These are phyloP conservation scores for Hyles lineata DNA, from an alignment of 2,888 invertebrate species.

Conservation along the genomic window DNA sequence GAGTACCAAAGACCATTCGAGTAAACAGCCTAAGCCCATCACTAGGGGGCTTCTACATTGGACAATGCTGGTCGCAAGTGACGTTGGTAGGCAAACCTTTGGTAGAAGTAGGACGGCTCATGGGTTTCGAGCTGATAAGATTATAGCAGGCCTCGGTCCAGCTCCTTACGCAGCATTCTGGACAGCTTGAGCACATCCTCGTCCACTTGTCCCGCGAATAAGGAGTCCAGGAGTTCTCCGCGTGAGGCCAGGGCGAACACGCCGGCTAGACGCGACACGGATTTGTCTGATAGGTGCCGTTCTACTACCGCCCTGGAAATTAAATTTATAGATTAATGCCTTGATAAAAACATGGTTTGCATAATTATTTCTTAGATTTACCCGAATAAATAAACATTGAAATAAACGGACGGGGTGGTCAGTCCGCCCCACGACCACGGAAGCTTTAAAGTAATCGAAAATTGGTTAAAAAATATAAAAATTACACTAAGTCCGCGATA, in stretches of 20 bases:
- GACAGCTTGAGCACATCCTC: constrained; percentile 75
- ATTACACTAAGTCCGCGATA: too few relatives aligned
- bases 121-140: constrained; percentile 42
- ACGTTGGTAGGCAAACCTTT: constrained; percentile 60
- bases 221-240: constrained; percentile 73
- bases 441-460: too few relatives aligned
- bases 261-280: constrained; percentile 90
- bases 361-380: too few relatives aligned
- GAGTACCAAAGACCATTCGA: constrained; percentile 20
- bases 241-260: constrained; percentile 86
- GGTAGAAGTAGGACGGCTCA: constrained; percentile 68
- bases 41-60: neutral
- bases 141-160: constrained; percentile 79
- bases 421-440: too few relatives aligned
- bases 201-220: constrained; percentile 75
- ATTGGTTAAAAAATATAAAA: too few relatives aligned
- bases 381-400: too few relatives aligned
- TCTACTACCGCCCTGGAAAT: constrained; percentile 87
- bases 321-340: constrained; percentile 7
- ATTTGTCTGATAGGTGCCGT: constrained; percentile 94
- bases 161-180: constrained; percentile 78
- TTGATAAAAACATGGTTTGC: too few relatives aligned
- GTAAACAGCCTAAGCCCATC: constrained; percentile 28
- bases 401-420: too few relatives aligned
- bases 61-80: constrained; percentile 36